Base-by-base conservation (phyloP, 2,797 vertebrate genomes). In the Sebastiscus albofasciatus region DNA sequence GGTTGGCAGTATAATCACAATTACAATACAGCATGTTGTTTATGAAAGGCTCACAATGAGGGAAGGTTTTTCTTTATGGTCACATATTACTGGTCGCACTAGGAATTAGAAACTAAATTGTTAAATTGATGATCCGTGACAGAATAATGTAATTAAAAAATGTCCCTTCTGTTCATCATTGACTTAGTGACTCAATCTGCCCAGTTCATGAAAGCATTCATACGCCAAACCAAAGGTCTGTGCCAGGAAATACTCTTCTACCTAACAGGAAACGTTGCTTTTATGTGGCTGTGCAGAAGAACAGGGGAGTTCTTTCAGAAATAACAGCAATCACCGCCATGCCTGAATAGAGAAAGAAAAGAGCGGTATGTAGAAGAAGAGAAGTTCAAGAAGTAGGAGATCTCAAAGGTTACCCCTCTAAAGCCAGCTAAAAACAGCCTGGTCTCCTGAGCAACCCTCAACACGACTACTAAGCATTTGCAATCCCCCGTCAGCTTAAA, bases 401-500 rank as follows among this genome's bases (percentile, higher is more conserved):
- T 33, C 16, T 33, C 8, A 36, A 13, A 33, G 2, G 33, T 72
- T 27, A 52, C 4, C 3, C 2, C 6, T 54, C 46, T 4, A 65
- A 39, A 16, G 42, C 3, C n/a, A 20, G 6, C 29, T 39, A 9
- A 24, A 73, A 31, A 52, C 18, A 11, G 12, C 67, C 27, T 29
- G 27, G 42, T 72, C 24, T 62, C 54, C 8, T 22, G 61, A 64
- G 65, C 29, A 65, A 9, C 62, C 27, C 11, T 10, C 14, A 13
- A 3, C 26, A 34, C 18, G 55, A 67, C 39, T 1, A 34, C 16
- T 14, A n/a, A 14, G 8, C 34, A 55, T 54, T 58, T 36, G 24
- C 22, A 77, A 60, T 67, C 59, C 55, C 61, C 42, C 24, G 5
- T 62, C 52, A 39, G 11, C 20, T 56, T 56, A 70, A 80, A 52